Evolutionary conservation across 2,888 invertebrate genomes (phyloP), one percentile per base, ranked within the genome.

Genomic region (Cantharis flavilabris): DNA sequence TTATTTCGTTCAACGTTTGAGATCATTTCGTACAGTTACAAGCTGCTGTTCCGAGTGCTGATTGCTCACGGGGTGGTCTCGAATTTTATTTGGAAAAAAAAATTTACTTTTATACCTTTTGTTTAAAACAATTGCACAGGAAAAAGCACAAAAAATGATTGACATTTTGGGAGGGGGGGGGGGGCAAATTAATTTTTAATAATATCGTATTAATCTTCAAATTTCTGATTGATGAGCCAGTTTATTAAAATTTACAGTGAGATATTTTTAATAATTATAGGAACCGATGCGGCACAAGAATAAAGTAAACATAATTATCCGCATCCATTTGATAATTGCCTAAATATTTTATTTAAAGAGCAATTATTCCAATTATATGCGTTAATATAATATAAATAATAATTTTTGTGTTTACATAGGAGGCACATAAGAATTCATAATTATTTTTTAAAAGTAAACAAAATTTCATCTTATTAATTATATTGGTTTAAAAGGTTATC

Each of bases 31-130:
- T 78, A 79, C 75, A 72, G 72, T 79, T 81, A 76, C 76, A 81
- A 78, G 80, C 73, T 77, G 72, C 73, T 77, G 72, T 76, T 75
- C 75, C 78, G 49, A 78, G 72, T 77, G 71, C 75, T 81, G 80
- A 81, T 81, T 81, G 77, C 80, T 78, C 77, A 74, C 77, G 71
- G 80, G 81, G 81, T 81, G 80, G 81, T 81, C 81, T 73, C 33
- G 73, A 69, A 20, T 26, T 26, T 69, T 69, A 26, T 69, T 14
- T 49, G 49, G 2, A 49, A 49, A 49, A n/a, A 49, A 23, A 23
- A 23, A 23, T 23, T 23, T 1, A 4, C 1, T 23, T 23, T 23
- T 23, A 23, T 23, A 23, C 7, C 23, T 23, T 23, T 23, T 23
- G 0, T 23, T 26, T 26, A 9, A 26, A 9, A 26, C 9, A 26